Conservation (phyloP, 2,113 vertebrate genomes). For the Dinomys branickii region DNA sequence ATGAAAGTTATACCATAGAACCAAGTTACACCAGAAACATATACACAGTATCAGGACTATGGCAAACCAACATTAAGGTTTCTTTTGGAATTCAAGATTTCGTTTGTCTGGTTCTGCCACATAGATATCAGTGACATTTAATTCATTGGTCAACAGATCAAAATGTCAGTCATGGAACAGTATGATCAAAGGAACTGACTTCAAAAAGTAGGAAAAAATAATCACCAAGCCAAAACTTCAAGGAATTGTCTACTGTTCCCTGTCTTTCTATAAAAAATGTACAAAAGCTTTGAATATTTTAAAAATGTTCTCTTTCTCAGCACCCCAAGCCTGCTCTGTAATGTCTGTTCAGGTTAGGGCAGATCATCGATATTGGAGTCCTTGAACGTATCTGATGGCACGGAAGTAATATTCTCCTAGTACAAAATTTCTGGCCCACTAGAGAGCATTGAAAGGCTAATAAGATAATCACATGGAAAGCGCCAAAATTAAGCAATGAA, state of each 20-base stretch:
- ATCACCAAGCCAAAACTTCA: neutral
- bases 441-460: constrained; percentile 29
- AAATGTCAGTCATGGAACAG: constrained; percentile 18
- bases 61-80: neutral
- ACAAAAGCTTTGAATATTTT: neutral
- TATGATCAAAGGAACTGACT: neutral
- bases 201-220: neutral
- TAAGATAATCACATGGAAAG: neutral
- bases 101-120: neutral
- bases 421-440: neutral
- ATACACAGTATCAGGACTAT: neutral
- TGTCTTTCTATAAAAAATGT: neutral
- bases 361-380: constrained; percentile 42
- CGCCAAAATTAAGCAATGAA: neutral
- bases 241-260: neutral
- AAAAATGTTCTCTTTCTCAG: neutral
- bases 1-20: neutral
- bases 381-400: constrained; percentile 25
- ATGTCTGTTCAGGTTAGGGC: constrained; percentile 45
- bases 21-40: neutral
- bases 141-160: neutral
- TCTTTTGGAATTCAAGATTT: neutral
- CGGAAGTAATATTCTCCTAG: neutral
- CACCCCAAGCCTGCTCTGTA: neutral
- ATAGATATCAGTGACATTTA: neutral